Conservation (phyloP, 1,140 invertebrate species). For the Yoshiicerus persimilis region DNA sequence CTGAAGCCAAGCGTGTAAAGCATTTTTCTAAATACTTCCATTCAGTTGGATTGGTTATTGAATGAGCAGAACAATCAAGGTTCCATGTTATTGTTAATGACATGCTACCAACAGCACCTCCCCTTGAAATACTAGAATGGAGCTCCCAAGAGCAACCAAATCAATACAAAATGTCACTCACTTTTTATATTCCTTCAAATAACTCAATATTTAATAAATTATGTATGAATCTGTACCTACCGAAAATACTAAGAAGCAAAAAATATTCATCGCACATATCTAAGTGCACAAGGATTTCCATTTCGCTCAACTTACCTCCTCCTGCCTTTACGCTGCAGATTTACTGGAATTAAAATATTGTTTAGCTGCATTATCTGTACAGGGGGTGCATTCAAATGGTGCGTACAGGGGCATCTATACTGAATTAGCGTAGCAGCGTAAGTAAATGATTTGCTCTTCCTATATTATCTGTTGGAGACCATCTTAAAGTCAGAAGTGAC, state of each 20-base stretch:
- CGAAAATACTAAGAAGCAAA: neutral
- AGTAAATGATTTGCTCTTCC: neutral
- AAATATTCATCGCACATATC: neutral
- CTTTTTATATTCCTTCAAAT: neutral
- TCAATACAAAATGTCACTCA: neutral
- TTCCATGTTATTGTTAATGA: neutral
- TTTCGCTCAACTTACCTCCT: too few relatives aligned
- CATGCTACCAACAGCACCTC: neutral
- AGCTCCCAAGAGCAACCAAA: neutral
- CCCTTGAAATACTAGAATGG: neutral
- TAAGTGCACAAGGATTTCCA: too few relatives aligned
- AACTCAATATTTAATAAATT: neutral
- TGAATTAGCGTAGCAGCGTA: neutral
- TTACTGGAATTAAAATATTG: neutral
- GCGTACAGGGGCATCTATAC: too few relatives aligned
- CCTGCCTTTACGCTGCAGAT: too few relatives aligned
- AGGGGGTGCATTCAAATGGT: neutral
- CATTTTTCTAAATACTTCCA: neutral
- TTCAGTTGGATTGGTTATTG: conserved; percentile 3
- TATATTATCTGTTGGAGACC: neutral
- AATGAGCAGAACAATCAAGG: neutral
- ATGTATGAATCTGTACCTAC: neutral
- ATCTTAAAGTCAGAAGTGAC: neutral
- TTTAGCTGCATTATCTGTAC: neutral
- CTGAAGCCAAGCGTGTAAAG: neutral